Base-by-base conservation (phyloP, 1,140 invertebrate species). In the Nasonia vitripennis region DNA sequence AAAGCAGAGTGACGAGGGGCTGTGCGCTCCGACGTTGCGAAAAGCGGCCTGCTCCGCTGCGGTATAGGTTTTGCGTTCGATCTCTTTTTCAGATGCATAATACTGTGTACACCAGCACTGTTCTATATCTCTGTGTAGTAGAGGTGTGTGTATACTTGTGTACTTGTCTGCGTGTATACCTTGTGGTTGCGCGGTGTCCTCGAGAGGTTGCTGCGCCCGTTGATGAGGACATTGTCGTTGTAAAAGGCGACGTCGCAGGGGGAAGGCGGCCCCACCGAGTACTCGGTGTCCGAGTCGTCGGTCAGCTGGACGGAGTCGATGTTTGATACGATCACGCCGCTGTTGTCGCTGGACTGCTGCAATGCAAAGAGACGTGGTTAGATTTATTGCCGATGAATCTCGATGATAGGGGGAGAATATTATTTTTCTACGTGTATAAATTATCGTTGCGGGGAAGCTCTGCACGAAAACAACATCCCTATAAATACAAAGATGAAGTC, bases 191-290 rank as follows among this genome's bases (percentile, higher is more conserved):
- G 93, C 81, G 95, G 94, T 88, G 95, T 94, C 88, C 94, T 95
- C 86, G 95, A 95, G 79, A 97, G 94, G 93, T 96, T 96, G 90
- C 96, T 97, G 91, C 95, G 95, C 70, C 97, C 97, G 92, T 98
- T 97, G 93, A 98, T 98, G 90, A 98, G 95, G 87, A 98, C 94
- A 92, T 98, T 98, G 91, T 97, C 97, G 91, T 98, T 98, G 91
- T 96, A 95, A 93, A 98, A 98, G 84, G 95, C 94, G 81, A 98
- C 96, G 91, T 96, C 95, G 93, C 96, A 97, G 5, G 96, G 96
- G 81, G 96, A 96, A 6, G 96, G 96, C 87, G 96, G 96, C 83
- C 95, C 95, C 87, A 94, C 93, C 73, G 95, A 94, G 74, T 93
- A 94, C 83, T 94, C 93, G 90, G 94, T 94, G 84, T 95, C 95